Percentiles rank a stretch among this genome's conserved stretches.
These are phyloP conservation scores for Cephus spinipes DNA, from an alignment of 2,888 invertebrate species.

Conservation along the genomic window DNA sequence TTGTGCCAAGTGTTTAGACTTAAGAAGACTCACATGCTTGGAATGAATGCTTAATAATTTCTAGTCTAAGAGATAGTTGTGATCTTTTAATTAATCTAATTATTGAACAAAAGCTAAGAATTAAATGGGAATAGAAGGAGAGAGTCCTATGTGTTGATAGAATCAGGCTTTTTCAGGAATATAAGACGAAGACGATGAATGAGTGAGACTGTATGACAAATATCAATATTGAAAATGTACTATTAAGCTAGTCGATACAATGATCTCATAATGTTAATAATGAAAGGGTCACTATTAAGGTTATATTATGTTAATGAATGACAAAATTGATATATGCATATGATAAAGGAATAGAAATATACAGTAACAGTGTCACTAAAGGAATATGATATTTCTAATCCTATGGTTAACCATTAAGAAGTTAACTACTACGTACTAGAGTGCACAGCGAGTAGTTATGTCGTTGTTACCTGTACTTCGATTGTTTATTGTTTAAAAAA, in stretches of 20 bases:
- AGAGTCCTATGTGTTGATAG: neutral
- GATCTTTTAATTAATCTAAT: neutral
- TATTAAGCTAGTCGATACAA: neutral
- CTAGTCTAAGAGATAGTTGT: neutral
- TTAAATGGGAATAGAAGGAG: neutral
- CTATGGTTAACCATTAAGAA: neutral
- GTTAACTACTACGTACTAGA: neutral
- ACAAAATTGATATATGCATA: neutral
- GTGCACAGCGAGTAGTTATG: neutral
- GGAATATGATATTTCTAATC: neutral
- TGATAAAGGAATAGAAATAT: neutral
- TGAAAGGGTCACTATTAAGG: neutral
- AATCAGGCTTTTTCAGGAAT: neutral
- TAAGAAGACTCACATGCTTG: neutral
- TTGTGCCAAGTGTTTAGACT: slow-evolving; percentile 5
- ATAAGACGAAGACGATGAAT: neutral
- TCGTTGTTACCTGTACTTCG: neutral
- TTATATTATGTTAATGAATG: neutral
- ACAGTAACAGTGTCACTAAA: neutral
- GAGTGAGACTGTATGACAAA: neutral
- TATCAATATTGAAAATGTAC: neutral
- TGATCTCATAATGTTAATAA: neutral
- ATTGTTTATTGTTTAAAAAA: neutral
- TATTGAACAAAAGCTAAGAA: neutral
- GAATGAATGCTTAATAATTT: neutral